Evolutionary conservation across 2,888 invertebrate species (phyloP).

Genomic region (Diarsia dahlii): DNA sequence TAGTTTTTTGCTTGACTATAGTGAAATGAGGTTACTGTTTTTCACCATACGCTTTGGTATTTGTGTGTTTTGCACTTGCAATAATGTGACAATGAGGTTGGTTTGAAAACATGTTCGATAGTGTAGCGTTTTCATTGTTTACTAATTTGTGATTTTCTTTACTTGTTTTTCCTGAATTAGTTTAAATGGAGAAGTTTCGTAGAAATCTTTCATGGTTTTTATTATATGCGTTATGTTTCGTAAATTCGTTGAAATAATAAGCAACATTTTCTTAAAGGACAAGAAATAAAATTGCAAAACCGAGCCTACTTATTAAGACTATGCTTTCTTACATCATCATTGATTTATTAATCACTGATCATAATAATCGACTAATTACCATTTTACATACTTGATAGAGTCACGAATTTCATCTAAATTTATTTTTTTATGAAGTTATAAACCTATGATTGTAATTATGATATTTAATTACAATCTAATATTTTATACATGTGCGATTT

Average conservation of each 20-base stretch:
- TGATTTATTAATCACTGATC: neutral
- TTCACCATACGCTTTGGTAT: constrained; percentile 39
- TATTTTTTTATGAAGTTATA: constrained; percentile 15
- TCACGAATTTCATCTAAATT: constrained; percentile 51
- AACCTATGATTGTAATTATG: constrained; percentile 41
- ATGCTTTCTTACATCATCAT: constrained; percentile 23
- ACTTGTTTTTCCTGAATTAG: constrained; percentile 22
- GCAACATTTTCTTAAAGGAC: neutral
- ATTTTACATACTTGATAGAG: constrained; percentile 26
- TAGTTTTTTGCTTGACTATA: constrained; percentile 34
- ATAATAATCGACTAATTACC: constrained; percentile 25
- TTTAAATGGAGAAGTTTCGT: neutral
- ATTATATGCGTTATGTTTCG: neutral
- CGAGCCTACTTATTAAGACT: neutral
- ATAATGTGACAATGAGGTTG: constrained; percentile 35
- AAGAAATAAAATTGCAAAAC: neutral
- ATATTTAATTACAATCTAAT: constrained; percentile 31
- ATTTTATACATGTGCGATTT: constrained; percentile 22
- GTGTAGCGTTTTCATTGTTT: constrained; percentile 16
- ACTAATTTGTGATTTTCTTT: constrained; percentile 33
- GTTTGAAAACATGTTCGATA: constrained; percentile 33
- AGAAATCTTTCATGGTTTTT: neutral
- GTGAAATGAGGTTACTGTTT: constrained; percentile 44
- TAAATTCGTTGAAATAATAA: neutral
- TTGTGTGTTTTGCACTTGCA: constrained; percentile 17